Evolutionary conservation across 1,140 invertebrate genomes (phyloP), one percentile per base, ranked within the genome.

Genomic region (Matsumurasca onukii): DNA sequence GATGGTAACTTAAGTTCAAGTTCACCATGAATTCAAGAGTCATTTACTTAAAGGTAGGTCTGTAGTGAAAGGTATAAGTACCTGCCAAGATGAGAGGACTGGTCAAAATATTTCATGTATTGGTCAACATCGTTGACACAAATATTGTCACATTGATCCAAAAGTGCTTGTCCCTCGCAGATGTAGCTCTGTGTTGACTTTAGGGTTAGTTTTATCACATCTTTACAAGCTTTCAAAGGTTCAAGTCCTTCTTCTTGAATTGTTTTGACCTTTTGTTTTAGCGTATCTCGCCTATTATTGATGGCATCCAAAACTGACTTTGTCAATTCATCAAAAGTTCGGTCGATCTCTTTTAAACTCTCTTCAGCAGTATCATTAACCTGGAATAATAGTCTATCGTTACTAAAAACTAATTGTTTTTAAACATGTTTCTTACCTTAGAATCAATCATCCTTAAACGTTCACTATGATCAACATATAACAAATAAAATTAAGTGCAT

Each of bases 1-100:
- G n/a, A n/a, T n/a, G n/a, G n/a, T n/a, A n/a, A n/a, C n/a, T n/a
- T n/a, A n/a, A n/a, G n/a, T n/a, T n/a, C n/a, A n/a, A n/a, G n/a
- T n/a, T n/a, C n/a, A n/a, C n/a, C n/a, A n/a, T n/a, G n/a, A n/a
- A n/a, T n/a, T n/a, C n/a, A n/a, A n/a, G n/a, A n/a, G n/a, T n/a
- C n/a, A n/a, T n/a, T n/a, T n/a, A n/a, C n/a, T n/a, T n/a, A n/a
- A n/a, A n/a, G n/a, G n/a, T n/a, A n/a, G n/a, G n/a, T n/a, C n/a
- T n/a, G n/a, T n/a, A n/a, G n/a, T n/a, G n/a, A n/a, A n/a, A n/a
- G n/a, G n/a, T n/a, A n/a, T n/a, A n/a, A n/a, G n/a, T 66, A 73
- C 71, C 67, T 73, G 24, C 71, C 71, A 24, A 73, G 63, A 0
- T 31, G 22, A 25, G 69, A 71, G 22, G 71, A 67, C 55, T 73